A percentile compares a stretch with the other conserved stretches of the same genome.
Conservation (phyloP, 2,113 vertebrate species). For the Petaurus breviceps region DNA sequence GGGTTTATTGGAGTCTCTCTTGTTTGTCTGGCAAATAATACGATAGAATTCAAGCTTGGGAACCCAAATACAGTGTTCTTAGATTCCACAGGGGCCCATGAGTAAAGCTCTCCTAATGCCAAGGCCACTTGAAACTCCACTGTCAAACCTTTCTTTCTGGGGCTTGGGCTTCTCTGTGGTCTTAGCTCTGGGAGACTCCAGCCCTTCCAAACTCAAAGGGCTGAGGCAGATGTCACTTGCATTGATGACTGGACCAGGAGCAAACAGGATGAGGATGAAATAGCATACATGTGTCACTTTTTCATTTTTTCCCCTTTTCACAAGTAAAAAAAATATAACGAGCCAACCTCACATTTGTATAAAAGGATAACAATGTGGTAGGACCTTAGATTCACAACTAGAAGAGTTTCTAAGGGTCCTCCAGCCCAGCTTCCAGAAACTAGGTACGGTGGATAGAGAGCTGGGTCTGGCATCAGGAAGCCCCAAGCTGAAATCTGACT, state of each 20-base stretch:
- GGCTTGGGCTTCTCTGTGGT: not conserved
- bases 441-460: not conserved
- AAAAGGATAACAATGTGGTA: not conserved
- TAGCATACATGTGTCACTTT: not conserved
- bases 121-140: not conserved
- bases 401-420: not conserved
- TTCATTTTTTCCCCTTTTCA: not conserved
- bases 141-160: not conserved
- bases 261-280: not conserved
- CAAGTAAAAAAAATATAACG: not conserved
- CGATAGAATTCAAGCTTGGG: not conserved
- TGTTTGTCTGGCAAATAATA: not conserved
- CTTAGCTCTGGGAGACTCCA: not conserved
- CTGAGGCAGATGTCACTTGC: not conserved
- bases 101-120: not conserved
- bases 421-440: not conserved
- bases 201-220: not conserved
- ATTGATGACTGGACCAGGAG: not conserved
- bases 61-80: not conserved
- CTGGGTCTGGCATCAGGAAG: no score
- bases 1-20: not conserved
- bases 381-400: not conserved
- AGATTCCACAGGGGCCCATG: not conserved
- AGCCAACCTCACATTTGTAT: not conserved
- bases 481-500: no score